phyloP scores from a whole-genome alignment of 2,113 vertebrate species.

The Etia nguti region DNA sequence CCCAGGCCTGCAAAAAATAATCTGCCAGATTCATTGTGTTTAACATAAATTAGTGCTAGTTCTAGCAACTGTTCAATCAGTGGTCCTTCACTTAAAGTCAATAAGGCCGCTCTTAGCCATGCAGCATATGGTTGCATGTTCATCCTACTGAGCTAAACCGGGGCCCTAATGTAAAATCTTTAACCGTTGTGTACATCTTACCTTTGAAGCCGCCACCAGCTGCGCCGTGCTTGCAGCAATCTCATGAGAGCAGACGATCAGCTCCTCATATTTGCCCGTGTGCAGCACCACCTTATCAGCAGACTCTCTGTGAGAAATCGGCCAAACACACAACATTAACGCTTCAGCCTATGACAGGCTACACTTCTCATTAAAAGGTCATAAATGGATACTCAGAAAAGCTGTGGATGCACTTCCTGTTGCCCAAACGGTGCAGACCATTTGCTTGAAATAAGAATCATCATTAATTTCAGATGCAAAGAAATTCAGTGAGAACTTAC shows the following conservation, averaged over 20 bases:
- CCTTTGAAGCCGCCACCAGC: constrained; percentile 97
- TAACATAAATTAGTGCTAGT: background rate
- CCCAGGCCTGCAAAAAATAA: background rate
- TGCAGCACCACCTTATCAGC: constrained; percentile 94
- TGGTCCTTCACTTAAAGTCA: background rate
- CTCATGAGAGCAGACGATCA: constrained; percentile 96
- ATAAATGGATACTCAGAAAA: background rate
- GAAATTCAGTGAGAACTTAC: constrained; percentile 73
- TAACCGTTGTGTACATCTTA: constrained; percentile 32
- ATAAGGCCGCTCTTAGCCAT: background rate
- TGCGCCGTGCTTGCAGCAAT: constrained; percentile 96
- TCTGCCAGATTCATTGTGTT: background rate
- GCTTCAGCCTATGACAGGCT: background rate
- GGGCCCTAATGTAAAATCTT: background rate
- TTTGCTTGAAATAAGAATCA: background rate
- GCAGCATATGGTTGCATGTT: too few relatives aligned
- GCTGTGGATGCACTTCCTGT: background rate
- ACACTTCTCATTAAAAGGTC: background rate
- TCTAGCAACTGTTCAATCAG: background rate
- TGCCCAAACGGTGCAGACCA: background rate
- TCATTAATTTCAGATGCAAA: background rate
- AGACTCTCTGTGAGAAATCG: constrained; percentile 76
- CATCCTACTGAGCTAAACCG: background rate
- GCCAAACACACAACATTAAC: background rate
- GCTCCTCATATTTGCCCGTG: constrained; percentile 89